Evolutionary conservation across 64 coral and sea anemone genomes (phyloP), one percentile per base, ranked within the genome.

Genomic region (Stylophora pistillata): DNA sequence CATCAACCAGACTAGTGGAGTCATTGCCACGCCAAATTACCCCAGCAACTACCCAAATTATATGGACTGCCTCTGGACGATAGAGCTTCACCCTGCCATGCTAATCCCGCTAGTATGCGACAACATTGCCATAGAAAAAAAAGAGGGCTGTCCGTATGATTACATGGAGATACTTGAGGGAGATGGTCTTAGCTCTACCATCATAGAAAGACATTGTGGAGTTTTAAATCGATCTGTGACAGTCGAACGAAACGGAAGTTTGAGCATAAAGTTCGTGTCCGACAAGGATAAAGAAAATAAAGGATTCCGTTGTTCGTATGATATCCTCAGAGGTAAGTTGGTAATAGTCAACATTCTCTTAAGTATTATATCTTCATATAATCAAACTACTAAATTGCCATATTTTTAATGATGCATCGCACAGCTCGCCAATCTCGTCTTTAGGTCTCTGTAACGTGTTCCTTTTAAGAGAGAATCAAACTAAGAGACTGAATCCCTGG

Each of bases 51-150:
- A 84, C 62, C 34, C 32, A 5, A 69, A 53, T 60, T 69, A 15
- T 32, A 65, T 84, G 32, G 80, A 84, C n/a, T 84, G 80, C 23
- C 62, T 84, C 20, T 84, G 80, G 80, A 68, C 31, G n/a, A 69
- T 84, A 53, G 10, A 84, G 28, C 80, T 84, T 15, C 80, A 84
- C 32, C 80, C 80, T 5, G 64, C 80, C 32, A 63, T 84, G 23
- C 33, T 66, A 23, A 84, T 84, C 37, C 52, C 34, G 18, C 34
- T 84, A 23, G 80, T 69, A 84, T 84, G 80, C n/a, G 20, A 84
- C 61, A 34, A 84, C 10, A 27, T 84, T 21, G 80, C 80, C 21
- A 21, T 84, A 62, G 80, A 84, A 62, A 26, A 84, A 5, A 15
- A 69, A 63, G 33, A 84, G 15, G 80, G 13, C 23, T 84, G 80